Conservation (phyloP, 2,113 vertebrate genomes). For the Syrmaticus mikado region DNA sequence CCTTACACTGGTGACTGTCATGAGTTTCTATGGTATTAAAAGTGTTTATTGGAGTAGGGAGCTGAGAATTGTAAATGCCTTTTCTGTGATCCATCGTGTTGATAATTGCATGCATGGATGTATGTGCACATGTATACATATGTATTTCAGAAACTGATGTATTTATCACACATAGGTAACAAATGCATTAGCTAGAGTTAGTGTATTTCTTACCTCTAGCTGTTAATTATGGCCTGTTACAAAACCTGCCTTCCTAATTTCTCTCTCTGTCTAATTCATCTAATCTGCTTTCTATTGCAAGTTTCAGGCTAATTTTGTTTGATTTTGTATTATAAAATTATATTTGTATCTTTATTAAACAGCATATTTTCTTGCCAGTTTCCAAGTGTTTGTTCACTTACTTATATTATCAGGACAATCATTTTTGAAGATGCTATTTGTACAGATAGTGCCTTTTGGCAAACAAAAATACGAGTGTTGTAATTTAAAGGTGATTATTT, state of each 20-base stretch:
- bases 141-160: background rate
- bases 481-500: constrained; percentile 22
- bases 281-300: background rate
- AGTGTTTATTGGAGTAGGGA: fast-evolving
- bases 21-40: background rate
- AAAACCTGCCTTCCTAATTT: background rate
- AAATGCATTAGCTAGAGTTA: background rate
- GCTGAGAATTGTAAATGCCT: background rate
- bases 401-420: background rate
- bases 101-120: background rate
- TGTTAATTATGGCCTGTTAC: background rate
- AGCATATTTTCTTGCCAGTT: background rate
- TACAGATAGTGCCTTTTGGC: background rate
- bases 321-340: background rate
- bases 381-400: constrained; percentile 12
- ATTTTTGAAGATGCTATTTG: constrained; percentile 16
- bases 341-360: constrained; percentile 20
- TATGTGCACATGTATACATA: fast-evolving
- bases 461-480: constrained; percentile 24
- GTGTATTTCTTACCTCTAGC: background rate
- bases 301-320: background rate
- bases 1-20: background rate
- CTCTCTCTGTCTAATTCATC: background rate
- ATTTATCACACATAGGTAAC: background rate
- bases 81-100: background rate